phyloP scores from a whole-genome alignment of 2,888 invertebrate genomes.

The Clusia tigrina region DNA sequence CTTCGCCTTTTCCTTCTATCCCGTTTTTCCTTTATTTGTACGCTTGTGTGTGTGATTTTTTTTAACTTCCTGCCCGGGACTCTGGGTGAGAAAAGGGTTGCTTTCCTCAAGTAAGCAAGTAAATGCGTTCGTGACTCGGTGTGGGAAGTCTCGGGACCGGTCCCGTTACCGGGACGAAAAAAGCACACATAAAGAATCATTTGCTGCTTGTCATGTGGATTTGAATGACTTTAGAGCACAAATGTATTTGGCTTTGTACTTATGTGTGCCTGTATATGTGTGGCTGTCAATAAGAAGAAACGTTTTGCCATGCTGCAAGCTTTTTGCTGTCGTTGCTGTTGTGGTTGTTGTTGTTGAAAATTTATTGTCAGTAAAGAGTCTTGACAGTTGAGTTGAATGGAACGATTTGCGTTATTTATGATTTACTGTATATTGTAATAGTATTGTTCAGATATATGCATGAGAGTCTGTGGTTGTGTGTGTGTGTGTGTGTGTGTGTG shows the following conservation, averaged over 20 bases:
- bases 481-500: neutral
- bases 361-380: conserved; percentile 16
- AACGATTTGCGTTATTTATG: conserved; percentile 51
- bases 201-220: neutral
- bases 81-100: neutral
- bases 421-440: conserved; percentile 44
- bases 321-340: neutral
- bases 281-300: no score
- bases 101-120: neutral
- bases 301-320: no score
- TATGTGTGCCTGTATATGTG: no score
- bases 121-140: no score
- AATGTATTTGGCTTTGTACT: no score
- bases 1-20: neutral
- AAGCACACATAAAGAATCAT: neutral
- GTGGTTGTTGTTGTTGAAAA: conserved; percentile 1
- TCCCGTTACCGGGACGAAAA: no score
- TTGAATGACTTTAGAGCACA: neutral
- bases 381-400: conserved; percentile 40
- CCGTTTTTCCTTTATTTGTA: conserved; percentile 6
- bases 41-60: neutral
- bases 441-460: neutral
- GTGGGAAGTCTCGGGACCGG: no score
- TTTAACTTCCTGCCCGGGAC: neutral
- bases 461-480: neutral